Base-by-base conservation (phyloP, 2,113 vertebrate species). In the Laticauda colubrina region DNA sequence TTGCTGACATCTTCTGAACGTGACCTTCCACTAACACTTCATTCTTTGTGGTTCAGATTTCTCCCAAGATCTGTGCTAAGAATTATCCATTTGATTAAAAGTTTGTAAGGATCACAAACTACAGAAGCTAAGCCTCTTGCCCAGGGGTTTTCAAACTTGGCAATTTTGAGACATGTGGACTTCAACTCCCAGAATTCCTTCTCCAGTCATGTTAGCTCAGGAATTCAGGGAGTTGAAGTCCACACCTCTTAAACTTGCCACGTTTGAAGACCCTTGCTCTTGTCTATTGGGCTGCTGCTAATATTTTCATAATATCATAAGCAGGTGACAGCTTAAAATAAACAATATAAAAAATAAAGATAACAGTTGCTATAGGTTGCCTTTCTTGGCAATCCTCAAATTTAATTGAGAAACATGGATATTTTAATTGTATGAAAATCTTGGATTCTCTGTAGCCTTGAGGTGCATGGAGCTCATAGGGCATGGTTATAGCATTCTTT, bases 31-130 rank as follows among this genome's bases (percentile, higher is more conserved):
- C 43, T 57, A 15, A 57, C 20, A 26, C 23, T 48, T 12, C 12
- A 56, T 91, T n/a, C 51, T 34, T 88, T n/a, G 15, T 21, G 29
- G 87, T 88, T 59, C 24, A 39, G 8, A 85, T 57, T 86, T 91
- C 90, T 91, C 43, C 75, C n/a, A 85, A 53, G 51, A 85, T 91
- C 39, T 54, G 53, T 85, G 90, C 69, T 91, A 43, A 85, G 39
- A 43, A 24, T 91, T 75, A 48, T 2, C n/a, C 4, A 81, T 34
- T 81, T 39, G n/a, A 23, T 90, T 34, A 26, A 89, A 89, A 57
- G 53, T 56, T 39, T 23, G 48, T 39, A 91, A 24, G 14, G 26
- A 85, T 85, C 14, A 54, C 43, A 55, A 85, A 91, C 85, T 34
- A 11, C 81, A 87, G 55, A 59, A 59, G 29, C 24, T n/a, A 57